Evolutionary conservation across 2,797 vertebrate genomes (phyloP).

Genomic region (Pipistrellus kuhlii): DNA sequence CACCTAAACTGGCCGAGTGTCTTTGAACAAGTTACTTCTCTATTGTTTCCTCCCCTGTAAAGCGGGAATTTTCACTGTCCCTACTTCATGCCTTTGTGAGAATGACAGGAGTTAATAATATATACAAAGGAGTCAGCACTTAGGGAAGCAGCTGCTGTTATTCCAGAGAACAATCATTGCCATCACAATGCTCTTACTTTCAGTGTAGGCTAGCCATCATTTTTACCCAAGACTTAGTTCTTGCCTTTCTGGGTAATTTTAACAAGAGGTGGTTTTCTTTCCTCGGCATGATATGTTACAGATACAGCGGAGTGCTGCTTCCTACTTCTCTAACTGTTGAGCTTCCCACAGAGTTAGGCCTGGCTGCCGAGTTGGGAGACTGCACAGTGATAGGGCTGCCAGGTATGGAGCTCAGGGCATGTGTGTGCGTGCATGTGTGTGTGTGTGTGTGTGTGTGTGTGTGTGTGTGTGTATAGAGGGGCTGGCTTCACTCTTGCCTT

Average conservation of each 20-base stretch:
- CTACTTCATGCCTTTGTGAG: not conserved
- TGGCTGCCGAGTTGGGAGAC: not conserved
- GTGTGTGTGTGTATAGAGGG: not conserved
- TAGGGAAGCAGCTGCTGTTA: not conserved
- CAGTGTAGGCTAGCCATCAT: not conserved
- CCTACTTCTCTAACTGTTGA: not conserved
- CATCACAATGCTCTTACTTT: not conserved
- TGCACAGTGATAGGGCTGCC: not conserved
- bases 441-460: too few species aligned
- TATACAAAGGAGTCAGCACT: not conserved
- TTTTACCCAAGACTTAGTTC: not conserved
- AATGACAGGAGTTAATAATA: not conserved
- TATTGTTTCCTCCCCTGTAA: not conserved
- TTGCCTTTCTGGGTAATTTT: slow-evolving; percentile 11
- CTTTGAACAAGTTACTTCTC: not conserved
- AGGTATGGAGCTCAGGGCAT: not conserved
- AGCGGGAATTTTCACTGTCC: not conserved
- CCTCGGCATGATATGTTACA: not conserved
- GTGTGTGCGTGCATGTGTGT: too few species aligned
- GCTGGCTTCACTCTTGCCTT: not conserved
- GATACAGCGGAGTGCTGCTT: not conserved
- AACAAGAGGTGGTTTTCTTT: not conserved
- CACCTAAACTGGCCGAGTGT: not conserved
- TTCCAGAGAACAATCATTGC: not conserved
- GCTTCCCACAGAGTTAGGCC: not conserved